A percentile compares a stretch with the other conserved stretches of the same genome.
Evolutionary conservation across 2,113 vertebrate species (phyloP).

Genomic region (Jacana jacana): DNA sequence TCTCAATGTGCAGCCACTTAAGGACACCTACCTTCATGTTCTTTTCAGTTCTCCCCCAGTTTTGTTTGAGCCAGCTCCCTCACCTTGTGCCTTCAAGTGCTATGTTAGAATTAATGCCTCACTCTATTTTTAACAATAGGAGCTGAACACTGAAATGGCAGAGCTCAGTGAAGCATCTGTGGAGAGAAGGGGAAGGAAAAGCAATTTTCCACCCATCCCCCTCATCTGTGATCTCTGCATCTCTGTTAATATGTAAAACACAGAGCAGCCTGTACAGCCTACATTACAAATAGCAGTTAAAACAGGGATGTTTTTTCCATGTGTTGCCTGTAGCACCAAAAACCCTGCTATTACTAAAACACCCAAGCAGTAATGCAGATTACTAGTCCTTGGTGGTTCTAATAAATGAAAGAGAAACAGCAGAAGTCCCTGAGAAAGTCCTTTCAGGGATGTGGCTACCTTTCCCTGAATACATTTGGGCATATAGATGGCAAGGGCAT

Average conservation of each 20-base stretch:
- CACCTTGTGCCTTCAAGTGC: not conserved
- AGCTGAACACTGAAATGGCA: not conserved
- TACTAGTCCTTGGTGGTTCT: not conserved
- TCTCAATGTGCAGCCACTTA: not conserved
- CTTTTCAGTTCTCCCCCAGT: not conserved
- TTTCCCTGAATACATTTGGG: not conserved
- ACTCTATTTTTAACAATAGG: not conserved
- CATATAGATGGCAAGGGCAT: not conserved
- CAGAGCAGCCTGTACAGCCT: not conserved
- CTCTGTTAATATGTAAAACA: conserved; percentile 6
- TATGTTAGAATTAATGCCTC: not conserved
- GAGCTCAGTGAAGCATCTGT: not conserved
- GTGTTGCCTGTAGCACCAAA: not conserved
- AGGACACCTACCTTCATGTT: not conserved
- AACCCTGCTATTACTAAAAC: not conserved
- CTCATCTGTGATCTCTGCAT: not conserved
- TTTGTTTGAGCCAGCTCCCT: not conserved
- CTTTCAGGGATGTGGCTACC: not conserved
- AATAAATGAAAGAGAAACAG: not conserved
- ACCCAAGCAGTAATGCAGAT: not conserved
- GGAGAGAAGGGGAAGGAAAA: conserved; percentile 29
- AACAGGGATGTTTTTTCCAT: not conserved
- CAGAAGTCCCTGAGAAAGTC: not conserved
- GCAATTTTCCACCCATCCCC: not conserved
- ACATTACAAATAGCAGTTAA: not conserved